Base-by-base conservation (phyloP, 2,888 invertebrate species). In the Lasioglossum zephyrum region DNA sequence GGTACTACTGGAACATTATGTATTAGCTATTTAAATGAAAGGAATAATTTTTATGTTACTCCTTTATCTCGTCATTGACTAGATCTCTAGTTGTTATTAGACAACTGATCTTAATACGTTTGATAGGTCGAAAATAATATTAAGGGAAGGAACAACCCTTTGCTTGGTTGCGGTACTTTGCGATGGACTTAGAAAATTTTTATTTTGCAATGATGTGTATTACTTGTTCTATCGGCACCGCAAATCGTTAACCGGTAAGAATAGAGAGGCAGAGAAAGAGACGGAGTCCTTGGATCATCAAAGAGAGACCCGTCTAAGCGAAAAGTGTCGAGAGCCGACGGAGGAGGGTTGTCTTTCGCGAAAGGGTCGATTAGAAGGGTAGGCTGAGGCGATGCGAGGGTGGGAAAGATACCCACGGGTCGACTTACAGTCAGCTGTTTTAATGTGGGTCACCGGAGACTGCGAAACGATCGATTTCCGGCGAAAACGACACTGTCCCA, bases 391-490 rank as follows among this genome's bases (percentile, higher is more conserved):
- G 82, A 70, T 75, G 78, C 66, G 81, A 79, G 87, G 81, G 78
- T 87, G 80, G 91, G 88, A 89, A 90, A 88, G 84, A 82, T 79
- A 85, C 74, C 82, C 77, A 69, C 81, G 89, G 81, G 53, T 81
- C 81, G 85, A 73, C 79, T 82, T 73, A 53, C 80, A 92, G 91
- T 93, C 94, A 94, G 94, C 94, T 94, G 94, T 93, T 94, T 91
- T 92, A 92, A 94, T 94, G 89, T 94, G 88, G 94, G 94, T 94
- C 93, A 94, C 88, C 87, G 84, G 92, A 83, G 84, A 88, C 81
- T 84, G 81, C 86, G 84, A 92, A 89, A 92, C 90, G 88, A 93
- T 93, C 93, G 93, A 93, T 93, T 92, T 90, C 86, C 86, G 78
- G 16, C 63, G 44, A 69, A 53, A 66, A 66, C 66, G 66, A 36